A percentile compares a stretch with the other conserved stretches of the same genome.
phyloP scores from a whole-genome alignment of 2,113 vertebrate genomes.

The Tetrao urogallus region DNA sequence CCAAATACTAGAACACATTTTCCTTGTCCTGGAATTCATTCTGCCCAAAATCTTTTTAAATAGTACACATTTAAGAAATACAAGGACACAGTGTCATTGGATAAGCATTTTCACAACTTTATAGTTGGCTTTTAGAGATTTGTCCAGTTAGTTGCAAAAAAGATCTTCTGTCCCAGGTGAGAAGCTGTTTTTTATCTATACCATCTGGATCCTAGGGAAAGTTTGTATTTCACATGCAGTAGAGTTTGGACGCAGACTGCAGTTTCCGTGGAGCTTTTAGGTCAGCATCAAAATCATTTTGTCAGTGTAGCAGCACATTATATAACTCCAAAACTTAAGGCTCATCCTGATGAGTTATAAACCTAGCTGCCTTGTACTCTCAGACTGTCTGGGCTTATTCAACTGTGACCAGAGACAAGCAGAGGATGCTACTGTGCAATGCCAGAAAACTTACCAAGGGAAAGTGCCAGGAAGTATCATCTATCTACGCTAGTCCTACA shows the following conservation, averaged over 20 bases:
- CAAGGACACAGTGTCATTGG: neutral
- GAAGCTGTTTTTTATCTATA: neutral
- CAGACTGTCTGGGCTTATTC: neutral
- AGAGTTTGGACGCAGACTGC: accelerated
- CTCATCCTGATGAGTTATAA: neutral
- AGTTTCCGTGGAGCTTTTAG: neutral
- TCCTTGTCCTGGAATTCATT: accelerated
- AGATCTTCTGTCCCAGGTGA: neutral
- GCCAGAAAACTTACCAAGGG: neutral
- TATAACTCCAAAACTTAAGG: neutral
- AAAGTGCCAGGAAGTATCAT: neutral
- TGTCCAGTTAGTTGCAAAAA: neutral
- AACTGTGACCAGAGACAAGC: neutral
- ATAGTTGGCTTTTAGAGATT: neutral
- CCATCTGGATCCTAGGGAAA: neutral
- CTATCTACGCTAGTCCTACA: neutral
- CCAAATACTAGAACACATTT: neutral
- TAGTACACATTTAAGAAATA: accelerated
- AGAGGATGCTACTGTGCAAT: neutral
- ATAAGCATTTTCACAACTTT: neutral
- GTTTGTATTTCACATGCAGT: neutral
- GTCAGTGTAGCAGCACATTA: neutral
- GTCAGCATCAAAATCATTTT: neutral
- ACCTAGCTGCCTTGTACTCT: neutral
- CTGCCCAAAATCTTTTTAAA: neutral